Evolutionary conservation across 2,888 invertebrate species (phyloP).

Genomic region (Metallyticus violacea): DNA sequence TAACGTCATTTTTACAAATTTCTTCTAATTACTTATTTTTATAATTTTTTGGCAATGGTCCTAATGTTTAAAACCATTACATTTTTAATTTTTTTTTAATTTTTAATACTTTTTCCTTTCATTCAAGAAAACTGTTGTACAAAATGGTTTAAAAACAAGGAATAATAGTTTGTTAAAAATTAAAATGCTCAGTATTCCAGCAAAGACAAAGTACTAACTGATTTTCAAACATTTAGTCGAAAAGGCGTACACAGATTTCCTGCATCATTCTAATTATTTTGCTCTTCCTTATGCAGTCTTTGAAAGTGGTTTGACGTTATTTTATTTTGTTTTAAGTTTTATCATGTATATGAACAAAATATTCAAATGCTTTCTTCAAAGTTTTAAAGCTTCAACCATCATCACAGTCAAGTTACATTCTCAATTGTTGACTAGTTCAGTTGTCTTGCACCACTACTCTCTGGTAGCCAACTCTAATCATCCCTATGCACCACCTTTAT

Average conservation of each 20-base stretch:
- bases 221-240: not conserved
- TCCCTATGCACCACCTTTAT: not conserved
- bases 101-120: not conserved
- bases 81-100: slow-evolving; percentile 2
- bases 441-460: not conserved
- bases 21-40: not conserved
- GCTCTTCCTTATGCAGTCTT: not conserved
- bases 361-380: not conserved
- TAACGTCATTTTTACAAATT: slow-evolving; percentile 11
- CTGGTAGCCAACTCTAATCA: not conserved
- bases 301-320: not conserved
- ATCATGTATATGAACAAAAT: slow-evolving; percentile 15
- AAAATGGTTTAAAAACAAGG: slow-evolving; percentile 18
- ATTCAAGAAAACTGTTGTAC: slow-evolving; percentile 17
- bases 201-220: not conserved
- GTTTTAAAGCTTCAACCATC: slow-evolving; percentile 24
- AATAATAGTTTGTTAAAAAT: slow-evolving; percentile 18
- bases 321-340: not conserved
- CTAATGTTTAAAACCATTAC: not conserved
- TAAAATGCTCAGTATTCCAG: slow-evolving; percentile 9
- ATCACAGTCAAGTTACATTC: slow-evolving; percentile 19
- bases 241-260: not conserved
- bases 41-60: not conserved
- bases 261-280: not conserved
- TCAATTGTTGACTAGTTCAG: slow-evolving; percentile 5